Base-by-base conservation (phyloP, 1,140 invertebrate genomes). In the Latrodectus geometricus region DNA sequence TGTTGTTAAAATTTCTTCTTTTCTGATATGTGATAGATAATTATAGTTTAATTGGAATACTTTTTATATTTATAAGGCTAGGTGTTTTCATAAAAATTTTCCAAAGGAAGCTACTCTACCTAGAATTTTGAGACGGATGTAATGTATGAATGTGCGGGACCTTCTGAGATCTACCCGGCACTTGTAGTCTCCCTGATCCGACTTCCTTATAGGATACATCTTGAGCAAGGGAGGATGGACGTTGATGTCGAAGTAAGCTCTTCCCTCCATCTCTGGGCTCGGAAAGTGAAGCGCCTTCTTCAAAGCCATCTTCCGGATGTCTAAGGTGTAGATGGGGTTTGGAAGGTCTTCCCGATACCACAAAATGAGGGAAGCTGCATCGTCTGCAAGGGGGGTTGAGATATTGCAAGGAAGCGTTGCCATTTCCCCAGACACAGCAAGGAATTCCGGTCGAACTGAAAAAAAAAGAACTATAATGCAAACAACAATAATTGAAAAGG, bases 121-220 rank as follows among this genome's bases (percentile, higher is more conserved):
- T 84, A 89, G 77, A 56, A 89, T 89, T 87, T 84, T 87, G 49
- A 89, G 77, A 75, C 75, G 54, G 48, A 89, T 76, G 23, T 89
- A 66, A 66, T 88, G 83, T 76, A 88, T 89, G 75, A 89, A 93
- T 5, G 96, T 97, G 0, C 96, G 95, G 14, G 96, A 96, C 90
- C 96, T 96, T 89, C 94, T 94, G 91, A 97, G 97, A 91, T 97
- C 96, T 7, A 97, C 96, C 84, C 96, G 93, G 91, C 96, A 97
- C 81, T 96, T 96, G 90, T 97, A 97, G 87, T 96, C 93, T n/a
- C 96, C 96, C 90, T 96, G 95, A 90, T 97, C 96, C 88, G 94
- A 93, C 88, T 92, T 92, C 88, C 95, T 94, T 17, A 97, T 95
- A 49, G 95, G 94, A 89, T 95, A 94, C 61, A 98, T 92, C 65